Conservation (phyloP, 2,797 vertebrate genomes). For the Brotula barbata region DNA sequence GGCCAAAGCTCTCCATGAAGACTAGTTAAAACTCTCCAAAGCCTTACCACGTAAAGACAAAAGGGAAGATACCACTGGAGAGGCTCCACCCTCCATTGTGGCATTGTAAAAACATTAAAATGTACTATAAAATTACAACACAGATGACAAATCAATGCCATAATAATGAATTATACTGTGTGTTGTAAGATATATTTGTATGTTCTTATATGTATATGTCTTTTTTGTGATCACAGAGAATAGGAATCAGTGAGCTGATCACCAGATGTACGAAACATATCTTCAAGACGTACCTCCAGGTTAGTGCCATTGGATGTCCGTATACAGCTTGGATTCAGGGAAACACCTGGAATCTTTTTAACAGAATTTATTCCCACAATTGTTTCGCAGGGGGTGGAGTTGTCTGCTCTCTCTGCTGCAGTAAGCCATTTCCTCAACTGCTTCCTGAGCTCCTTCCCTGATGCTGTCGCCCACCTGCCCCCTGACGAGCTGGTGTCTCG, state of each 20-base stretch:
- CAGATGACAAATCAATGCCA: no score
- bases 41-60: no score
- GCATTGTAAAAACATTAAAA: no score
- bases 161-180: no score
- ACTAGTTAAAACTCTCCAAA: no score
- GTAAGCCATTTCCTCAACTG: conserved; percentile 99
- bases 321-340: not conserved
- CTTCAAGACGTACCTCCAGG: conserved; percentile 99
- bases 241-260: conserved; percentile 93
- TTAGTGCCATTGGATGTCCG: conserved; percentile 56
- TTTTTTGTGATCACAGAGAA: conserved; percentile 82
- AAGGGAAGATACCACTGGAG: no score
- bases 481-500: conserved; percentile 94
- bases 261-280: conserved; percentile 97
- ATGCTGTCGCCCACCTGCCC: conserved; percentile 92
- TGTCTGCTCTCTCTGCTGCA: conserved; percentile 94
- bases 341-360: not conserved
- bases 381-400: conserved; percentile 87
- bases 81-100: no score
- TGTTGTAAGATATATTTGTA: no score
- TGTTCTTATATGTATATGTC: not conserved
- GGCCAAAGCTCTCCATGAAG: no score
- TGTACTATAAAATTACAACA: no score
- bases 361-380: rapidly evolving
- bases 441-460: conserved; percentile 95